Evolutionary conservation across 2,888 invertebrate species (phyloP).

Genomic region (Choristoneura rosaceana): DNA sequence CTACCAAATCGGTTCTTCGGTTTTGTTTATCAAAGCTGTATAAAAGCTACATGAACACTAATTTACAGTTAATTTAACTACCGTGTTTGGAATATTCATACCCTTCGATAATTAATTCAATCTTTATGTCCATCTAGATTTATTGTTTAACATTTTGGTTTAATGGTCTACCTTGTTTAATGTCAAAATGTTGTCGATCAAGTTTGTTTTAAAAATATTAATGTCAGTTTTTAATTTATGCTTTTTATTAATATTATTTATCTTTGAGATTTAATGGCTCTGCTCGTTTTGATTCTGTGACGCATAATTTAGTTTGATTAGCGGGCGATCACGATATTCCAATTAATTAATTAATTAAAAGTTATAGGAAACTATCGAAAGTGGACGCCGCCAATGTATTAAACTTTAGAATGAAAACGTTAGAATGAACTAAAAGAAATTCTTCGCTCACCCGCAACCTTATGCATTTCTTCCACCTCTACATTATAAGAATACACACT

Average conservation of each 20-base stretch:
- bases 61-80: conserved; percentile 1
- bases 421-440: no score
- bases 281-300: conserved; percentile 4
- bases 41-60: neutral
- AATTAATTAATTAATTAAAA: conserved; percentile 9
- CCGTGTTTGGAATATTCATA: conserved; percentile 1
- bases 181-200: conserved; percentile 30
- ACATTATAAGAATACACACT: no score
- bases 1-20: neutral
- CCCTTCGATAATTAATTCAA: conserved; percentile 4
- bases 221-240: conserved; percentile 17
- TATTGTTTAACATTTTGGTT: conserved; percentile 22
- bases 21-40: neutral
- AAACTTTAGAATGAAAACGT: neutral
- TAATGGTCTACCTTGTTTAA: conserved; percentile 23
- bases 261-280: conserved; percentile 22
- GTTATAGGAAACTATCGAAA: neutral
- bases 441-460: no score
- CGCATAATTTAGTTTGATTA: conserved; percentile 27
- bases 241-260: conserved; percentile 27
- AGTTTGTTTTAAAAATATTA: conserved; percentile 32
- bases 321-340: neutral
- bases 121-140: conserved; percentile 20
- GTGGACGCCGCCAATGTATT: neutral
- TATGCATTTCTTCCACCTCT: no score